Evolutionary conservation across 2,797 vertebrate species (phyloP), one percentile per base, ranked within the genome.

Genomic region (Channallabes apus): DNA sequence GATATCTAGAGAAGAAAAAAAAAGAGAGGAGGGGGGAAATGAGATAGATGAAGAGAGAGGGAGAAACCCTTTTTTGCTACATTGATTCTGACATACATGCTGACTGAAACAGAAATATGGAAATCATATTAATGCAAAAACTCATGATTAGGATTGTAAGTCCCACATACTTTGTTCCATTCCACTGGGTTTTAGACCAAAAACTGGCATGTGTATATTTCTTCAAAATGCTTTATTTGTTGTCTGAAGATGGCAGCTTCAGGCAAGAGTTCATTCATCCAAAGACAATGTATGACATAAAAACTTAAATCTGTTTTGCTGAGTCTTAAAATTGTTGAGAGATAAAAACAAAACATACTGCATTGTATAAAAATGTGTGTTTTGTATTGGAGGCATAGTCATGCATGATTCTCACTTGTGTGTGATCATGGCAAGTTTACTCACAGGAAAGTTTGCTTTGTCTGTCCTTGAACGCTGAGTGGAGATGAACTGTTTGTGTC

Each of bases 161-260:
- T 79, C 62, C 75, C 51, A 78, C n/a, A 69, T 71, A n/a, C 54
- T 59, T 56, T 41, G 54, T 84, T 46, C 77, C 83, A 69, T 68
- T 65, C 51, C 1, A 65, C 18, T 1, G 1, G 4, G 8, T 73
- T 32, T 62, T 9, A 73, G 12, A 6, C 22, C 1, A 56, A 18
- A 18, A 18, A 20, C 7, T 75, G 17, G 20, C 54, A n/a, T 17
- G 24, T 46, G 41, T 51, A 17, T 17, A 73, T 73, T 7, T n/a
- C 12, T 73, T 73, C 4, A 73, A 7, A 6, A 76, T 54, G 56
- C 61, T 64, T 76, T 27, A 84, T 58, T 67, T 67, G 61, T 76
- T 32, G 38, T 75, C 27, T 75, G 4, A 27, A 51, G 14, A 73
- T 72, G 68, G 11, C 56, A 29, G 20, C 12, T 59, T 71, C 38